Evolutionary conservation across 2,113 vertebrate genomes (phyloP).

Genomic region (Pituophis catenifer): DNA sequence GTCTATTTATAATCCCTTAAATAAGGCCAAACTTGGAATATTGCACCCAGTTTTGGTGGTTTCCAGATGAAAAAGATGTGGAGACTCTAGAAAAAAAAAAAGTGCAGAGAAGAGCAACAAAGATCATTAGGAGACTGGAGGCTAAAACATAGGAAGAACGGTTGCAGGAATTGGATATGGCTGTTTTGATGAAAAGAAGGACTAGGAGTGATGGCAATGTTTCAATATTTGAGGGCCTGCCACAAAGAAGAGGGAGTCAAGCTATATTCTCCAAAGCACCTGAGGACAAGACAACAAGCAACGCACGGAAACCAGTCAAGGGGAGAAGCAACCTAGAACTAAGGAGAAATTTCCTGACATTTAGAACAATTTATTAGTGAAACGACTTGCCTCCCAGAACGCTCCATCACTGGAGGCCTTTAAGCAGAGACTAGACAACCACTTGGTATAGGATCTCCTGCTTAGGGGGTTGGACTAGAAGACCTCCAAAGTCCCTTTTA

Average conservation of each 20-base stretch:
- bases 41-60: neutral
- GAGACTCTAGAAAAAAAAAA: neutral
- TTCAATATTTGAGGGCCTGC: too few species aligned
- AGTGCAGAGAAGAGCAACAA: neutral
- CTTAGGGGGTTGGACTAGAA: neutral
- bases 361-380: too few species aligned
- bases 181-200: too few species aligned
- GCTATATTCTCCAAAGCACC: neutral
- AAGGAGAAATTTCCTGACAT: too few species aligned
- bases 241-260: neutral
- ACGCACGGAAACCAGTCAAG: too few species aligned
- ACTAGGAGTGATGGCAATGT: too few species aligned
- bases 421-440: too few species aligned
- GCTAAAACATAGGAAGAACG: neutral
- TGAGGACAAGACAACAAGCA: too few species aligned
- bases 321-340: too few species aligned
- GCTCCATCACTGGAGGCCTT: too few species aligned
- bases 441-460: neutral
- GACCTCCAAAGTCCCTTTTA: neutral
- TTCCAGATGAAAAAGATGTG: neutral
- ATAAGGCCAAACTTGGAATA: neutral
- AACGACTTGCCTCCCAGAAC: too few species aligned
- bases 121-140: neutral
- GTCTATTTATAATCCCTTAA: neutral
- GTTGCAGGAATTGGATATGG: too few species aligned